These are phyloP conservation scores for Mormyrus lacerda DNA, from an alignment of 2,113 vertebrate species.

Conservation along the genomic window DNA sequence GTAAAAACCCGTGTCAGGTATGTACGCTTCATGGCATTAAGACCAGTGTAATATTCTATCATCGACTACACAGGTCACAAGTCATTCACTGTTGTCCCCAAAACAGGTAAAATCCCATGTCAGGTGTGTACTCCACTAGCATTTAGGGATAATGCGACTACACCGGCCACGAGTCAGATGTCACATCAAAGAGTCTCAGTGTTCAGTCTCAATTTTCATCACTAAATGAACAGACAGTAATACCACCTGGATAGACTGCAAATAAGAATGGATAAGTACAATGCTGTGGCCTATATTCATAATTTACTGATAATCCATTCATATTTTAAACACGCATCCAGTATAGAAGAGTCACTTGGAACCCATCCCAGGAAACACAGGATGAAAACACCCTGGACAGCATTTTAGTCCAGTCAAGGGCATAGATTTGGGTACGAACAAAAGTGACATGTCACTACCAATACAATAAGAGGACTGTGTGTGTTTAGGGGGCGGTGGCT, in stretches of 20 bases:
- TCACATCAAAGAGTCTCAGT: background rate
- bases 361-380: background rate
- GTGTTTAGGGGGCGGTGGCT: background rate
- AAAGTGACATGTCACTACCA: background rate
- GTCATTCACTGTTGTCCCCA: background rate
- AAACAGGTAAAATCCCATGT: background rate
- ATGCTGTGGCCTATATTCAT: background rate
- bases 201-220: background rate
- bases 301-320: background rate
- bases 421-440: background rate
- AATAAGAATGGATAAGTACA: background rate
- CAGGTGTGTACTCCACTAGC: background rate
- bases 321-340: background rate
- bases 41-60: background rate
- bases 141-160: background rate
- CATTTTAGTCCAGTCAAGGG: background rate
- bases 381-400: background rate
- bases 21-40: background rate
- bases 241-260: background rate
- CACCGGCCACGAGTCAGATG: background rate
- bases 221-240: background rate
- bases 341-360: background rate
- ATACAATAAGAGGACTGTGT: background rate
- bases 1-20: background rate
- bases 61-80: background rate